These are phyloP conservation scores for Catocala fraxini DNA, from an alignment of 2,888 invertebrate species.

Conservation along the genomic window DNA sequence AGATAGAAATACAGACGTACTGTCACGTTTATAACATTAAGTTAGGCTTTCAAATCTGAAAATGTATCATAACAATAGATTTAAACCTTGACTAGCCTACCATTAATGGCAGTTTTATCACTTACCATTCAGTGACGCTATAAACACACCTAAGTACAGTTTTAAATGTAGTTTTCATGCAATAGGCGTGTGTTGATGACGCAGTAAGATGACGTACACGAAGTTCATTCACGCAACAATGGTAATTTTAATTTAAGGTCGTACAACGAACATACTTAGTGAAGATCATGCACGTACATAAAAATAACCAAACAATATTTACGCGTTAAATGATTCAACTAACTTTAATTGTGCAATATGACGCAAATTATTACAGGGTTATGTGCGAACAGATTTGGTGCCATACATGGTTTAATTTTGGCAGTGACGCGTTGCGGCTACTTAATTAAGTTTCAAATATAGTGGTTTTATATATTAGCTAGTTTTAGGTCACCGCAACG, in stretches of 20 bases:
- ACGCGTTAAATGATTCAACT: background rate
- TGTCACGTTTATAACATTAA: too few species aligned
- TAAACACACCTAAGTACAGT: background rate
- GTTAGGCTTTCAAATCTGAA: too few species aligned
- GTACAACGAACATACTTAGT: background rate
- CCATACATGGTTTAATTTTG: slow-evolving; percentile 12
- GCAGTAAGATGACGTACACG: slow-evolving; percentile 4
- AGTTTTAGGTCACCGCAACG: slow-evolving; percentile 43
- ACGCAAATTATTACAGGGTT: background rate
- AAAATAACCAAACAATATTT: slow-evolving; percentile 1
- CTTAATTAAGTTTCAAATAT: slow-evolving; percentile 24
- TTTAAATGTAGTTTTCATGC: background rate
- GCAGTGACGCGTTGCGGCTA: slow-evolving; percentile 7
- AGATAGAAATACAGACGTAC: too few species aligned
- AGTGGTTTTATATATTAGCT: slow-evolving; percentile 23
- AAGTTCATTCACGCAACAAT: slow-evolving; percentile 16
- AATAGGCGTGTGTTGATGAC: background rate
- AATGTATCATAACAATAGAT: too few species aligned
- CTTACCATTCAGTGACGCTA: background rate
- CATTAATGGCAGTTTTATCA: too few species aligned
- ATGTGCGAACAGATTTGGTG: background rate
- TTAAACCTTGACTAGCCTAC: too few species aligned
- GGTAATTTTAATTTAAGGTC: slow-evolving; percentile 12
- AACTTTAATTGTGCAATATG: slow-evolving; percentile 5
- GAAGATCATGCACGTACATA: background rate